phyloP scores from a whole-genome alignment of 2,888 invertebrate species.

The Leptopterna dolabrata region DNA sequence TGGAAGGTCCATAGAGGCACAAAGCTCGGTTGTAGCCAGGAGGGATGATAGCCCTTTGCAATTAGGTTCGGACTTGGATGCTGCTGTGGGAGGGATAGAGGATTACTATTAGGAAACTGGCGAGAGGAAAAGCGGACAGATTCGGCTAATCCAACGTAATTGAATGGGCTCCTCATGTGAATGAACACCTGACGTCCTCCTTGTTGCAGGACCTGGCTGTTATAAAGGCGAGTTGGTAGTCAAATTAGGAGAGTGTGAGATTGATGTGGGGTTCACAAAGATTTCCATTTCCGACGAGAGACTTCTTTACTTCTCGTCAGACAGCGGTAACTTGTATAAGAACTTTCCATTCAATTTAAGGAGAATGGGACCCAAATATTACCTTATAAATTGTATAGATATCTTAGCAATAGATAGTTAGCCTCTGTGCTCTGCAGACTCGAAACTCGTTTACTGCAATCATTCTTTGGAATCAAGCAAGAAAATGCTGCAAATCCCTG shows the following conservation, averaged over 20 bases:
- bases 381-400: too few species aligned
- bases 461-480: too few species aligned
- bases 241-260: background rate
- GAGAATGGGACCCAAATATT: too few species aligned
- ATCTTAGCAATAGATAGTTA: too few species aligned
- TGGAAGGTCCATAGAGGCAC: background rate
- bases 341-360: too few species aligned
- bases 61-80: slow-evolving; percentile 10
- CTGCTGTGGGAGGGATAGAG: background rate
- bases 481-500: too few species aligned
- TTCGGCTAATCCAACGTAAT: slow-evolving; percentile 17
- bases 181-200: slow-evolving; percentile 18
- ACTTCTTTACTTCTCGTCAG: too few species aligned
- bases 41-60: slow-evolving; percentile 10
- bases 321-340: too few species aligned
- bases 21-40: background rate
- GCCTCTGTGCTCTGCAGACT: too few species aligned
- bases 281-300: background rate
- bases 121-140: slow-evolving; percentile 6
- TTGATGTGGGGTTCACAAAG: background rate
- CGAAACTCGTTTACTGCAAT: too few species aligned
- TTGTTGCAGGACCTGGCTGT: background rate
- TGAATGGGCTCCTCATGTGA: slow-evolving; percentile 9
- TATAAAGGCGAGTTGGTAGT: background rate
- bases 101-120: slow-evolving; percentile 15